These are phyloP conservation scores for Takifugu rubripes DNA, from an alignment of 2,797 vertebrate species.

Conservation along the genomic window DNA sequence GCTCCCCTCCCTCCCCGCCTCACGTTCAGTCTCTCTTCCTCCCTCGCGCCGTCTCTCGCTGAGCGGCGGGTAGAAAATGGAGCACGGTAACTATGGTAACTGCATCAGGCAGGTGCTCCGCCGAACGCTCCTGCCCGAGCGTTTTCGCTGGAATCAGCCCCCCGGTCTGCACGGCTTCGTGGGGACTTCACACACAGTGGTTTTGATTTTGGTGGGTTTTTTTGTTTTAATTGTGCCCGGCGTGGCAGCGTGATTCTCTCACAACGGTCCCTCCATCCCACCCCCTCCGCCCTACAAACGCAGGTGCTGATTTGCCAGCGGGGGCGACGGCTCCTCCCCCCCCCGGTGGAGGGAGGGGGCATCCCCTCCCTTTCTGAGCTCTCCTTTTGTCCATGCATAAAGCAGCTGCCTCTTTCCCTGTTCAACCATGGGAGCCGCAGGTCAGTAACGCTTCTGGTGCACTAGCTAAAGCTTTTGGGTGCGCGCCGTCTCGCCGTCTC, in stretches of 20 bases:
- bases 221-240: conserved; percentile 10
- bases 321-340: conserved; percentile 56
- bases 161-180: too few relatives aligned
- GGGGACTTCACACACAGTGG: background rate
- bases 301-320: conserved; percentile 60
- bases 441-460: conserved; percentile 74
- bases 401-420: conserved; percentile 77
- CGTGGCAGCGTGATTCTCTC: conserved; percentile 41
- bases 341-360: conserved; percentile 18
- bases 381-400: conserved; percentile 78
- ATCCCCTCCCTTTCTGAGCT: conserved; percentile 50
- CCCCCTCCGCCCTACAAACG: conserved; percentile 22
- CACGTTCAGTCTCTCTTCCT: conserved; percentile 32
- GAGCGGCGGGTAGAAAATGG: conserved; percentile 67
- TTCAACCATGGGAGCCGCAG: conserved; percentile 82
- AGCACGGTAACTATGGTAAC: conserved; percentile 80
- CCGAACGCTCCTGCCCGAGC: conserved; percentile 26
- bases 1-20: conserved; percentile 17
- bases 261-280: conserved; percentile 47
- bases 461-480: conserved; percentile 54
- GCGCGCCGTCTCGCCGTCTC: conserved; percentile 10
- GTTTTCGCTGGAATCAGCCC: too few relatives aligned
- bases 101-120: conserved; percentile 69
- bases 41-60: conserved; percentile 42
- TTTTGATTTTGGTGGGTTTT: conserved; percentile 12